Conservation (phyloP, 2,888 invertebrate species). For the Acrobasis consociella region DNA sequence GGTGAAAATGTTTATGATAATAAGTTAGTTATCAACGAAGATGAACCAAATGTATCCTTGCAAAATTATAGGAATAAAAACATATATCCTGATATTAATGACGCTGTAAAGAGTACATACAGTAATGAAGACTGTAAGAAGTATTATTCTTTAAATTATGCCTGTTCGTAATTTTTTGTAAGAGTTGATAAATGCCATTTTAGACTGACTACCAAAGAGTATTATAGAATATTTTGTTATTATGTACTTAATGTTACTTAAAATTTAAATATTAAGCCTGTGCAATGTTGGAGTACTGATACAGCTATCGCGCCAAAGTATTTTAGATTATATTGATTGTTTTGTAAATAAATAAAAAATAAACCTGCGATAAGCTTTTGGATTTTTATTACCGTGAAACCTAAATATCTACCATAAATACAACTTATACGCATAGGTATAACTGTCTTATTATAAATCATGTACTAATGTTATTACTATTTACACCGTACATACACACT, state of each 20-base stretch:
- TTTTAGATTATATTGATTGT: conserved; percentile 46
- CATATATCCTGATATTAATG: conserved; percentile 36
- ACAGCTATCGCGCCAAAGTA: conserved; percentile 48
- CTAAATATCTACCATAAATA: too few species aligned
- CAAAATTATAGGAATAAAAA: conserved; percentile 42
- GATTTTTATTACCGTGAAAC: conserved; percentile 24
- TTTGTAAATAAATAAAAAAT: conserved; percentile 57
- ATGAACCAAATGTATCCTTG: conserved; percentile 40
- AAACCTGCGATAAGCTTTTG: background rate
- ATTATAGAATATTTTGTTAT: conserved; percentile 55
- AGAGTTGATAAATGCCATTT: conserved; percentile 39
- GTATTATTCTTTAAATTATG: conserved; percentile 59
- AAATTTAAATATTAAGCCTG: conserved; percentile 32
- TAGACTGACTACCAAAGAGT: conserved; percentile 72
- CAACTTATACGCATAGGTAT: too few species aligned
- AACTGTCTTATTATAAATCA: background rate
- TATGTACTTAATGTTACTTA: conserved; percentile 45
- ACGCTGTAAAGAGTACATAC: conserved; percentile 43
- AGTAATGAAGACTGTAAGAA: conserved; percentile 57
- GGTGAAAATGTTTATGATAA: conserved; percentile 54
- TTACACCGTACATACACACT: too few species aligned
- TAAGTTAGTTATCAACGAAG: conserved; percentile 37
- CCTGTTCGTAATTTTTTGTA: conserved; percentile 56
- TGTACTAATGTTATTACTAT: too few species aligned
- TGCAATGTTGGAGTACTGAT: conserved; percentile 37